Evolutionary conservation across 2,888 invertebrate species (phyloP), one percentile per base, ranked within the genome.

Genomic region (Unio pictorum): DNA sequence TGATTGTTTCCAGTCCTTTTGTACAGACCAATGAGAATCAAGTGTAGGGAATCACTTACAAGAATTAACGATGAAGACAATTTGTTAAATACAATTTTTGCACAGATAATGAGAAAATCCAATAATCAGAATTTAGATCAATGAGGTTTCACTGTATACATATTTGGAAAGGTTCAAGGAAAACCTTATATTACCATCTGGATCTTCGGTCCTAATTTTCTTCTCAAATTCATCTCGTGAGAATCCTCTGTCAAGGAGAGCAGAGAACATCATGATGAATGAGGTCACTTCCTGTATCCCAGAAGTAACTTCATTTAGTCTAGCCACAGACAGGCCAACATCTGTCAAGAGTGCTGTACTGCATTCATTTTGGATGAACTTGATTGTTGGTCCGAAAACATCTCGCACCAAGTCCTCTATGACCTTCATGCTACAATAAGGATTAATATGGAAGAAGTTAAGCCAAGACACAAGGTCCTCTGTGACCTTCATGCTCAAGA

Each of bases 151-250:
- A 45, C 45, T 45, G 45, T 45, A 45, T 45, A 45, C 45, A 45
- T 45, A 45, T 45, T 15, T 45, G 45, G 11, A 45, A 11, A 45
- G 45, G 45, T 45, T 45, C 3, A 15, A 45, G 26, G 26, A 23
- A 26, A 26, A 56, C n/a, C 60, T 58, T 17, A 30, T 55, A 75
- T 61, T 72, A 85, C 85, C 83, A 55, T 80, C 81, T 26, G 72
- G 71, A 59, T 83, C 83, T 61, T 80, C 68, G 8, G 67, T 68
- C 59, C 71, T 72, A 30, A 81, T 74, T 72, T 81, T 84, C 72
- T 82, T 84, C 67, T 88, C 88, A 73, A 84, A 76, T 17, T 87
- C 86, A 26, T 87, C 88, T 66, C 89, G 67, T 28, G 84, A 79
- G 60, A 86, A 83, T 26, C 82, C 80, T 34, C 78, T 74, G 70